Percentiles rank a stretch among this genome's conserved stretches.
Evolutionary conservation across 2,797 vertebrate genomes (phyloP).

Genomic region (Sebastolobus altivelis): DNA sequence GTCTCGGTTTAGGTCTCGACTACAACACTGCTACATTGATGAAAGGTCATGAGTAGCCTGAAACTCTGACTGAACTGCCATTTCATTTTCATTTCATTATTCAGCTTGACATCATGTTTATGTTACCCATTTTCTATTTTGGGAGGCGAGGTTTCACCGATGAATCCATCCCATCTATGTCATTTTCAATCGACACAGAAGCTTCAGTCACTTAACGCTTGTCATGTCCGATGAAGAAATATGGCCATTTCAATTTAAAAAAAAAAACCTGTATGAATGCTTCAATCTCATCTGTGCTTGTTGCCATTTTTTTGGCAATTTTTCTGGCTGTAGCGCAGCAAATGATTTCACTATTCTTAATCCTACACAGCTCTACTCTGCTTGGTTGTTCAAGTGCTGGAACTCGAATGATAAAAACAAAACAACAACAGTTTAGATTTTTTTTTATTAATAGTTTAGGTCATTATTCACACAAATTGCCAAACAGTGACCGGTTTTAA

Average conservation of each 20-base stretch:
- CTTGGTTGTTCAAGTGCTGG: background rate
- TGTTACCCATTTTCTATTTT: slow-evolving; percentile 3
- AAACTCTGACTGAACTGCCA: background rate
- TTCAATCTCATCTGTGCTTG: background rate
- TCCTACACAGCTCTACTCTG: background rate
- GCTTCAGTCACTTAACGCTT: background rate
- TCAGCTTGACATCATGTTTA: slow-evolving; percentile 6
- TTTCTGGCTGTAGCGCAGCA: too few species aligned
- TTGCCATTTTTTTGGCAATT: background rate
- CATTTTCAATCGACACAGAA: background rate
- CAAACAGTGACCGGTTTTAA: background rate
- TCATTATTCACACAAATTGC: background rate
- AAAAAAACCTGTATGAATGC: background rate
- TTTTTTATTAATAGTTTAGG: background rate
- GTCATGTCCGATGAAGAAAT: background rate
- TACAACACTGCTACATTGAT: background rate
- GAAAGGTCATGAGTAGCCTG: slow-evolving; percentile 1
- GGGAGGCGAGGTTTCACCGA: background rate
- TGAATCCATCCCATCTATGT: background rate
- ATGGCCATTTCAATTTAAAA: background rate
- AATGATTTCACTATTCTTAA: too few species aligned
- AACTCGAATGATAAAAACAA: background rate
- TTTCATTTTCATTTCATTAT: slow-evolving; percentile 4
- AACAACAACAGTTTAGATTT: background rate
- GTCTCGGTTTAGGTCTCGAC: background rate